These are phyloP conservation scores for Xanthostigma xanthostigma DNA, from an alignment of 2,888 invertebrate genomes.

Conservation along the genomic window DNA sequence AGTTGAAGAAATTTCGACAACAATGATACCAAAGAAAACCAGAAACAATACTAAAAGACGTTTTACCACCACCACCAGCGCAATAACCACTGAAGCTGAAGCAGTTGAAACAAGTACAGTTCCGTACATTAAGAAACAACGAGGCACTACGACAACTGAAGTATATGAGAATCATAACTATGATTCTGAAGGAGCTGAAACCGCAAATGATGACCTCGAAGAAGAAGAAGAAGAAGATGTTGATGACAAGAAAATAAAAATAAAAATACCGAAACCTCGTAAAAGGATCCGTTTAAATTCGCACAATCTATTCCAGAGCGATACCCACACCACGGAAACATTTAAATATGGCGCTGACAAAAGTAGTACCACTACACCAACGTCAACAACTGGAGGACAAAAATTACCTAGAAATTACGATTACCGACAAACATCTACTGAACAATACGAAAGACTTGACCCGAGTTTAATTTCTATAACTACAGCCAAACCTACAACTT, in stretches of 20 bases:
- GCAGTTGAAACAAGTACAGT: neutral
- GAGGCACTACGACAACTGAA: slow-evolving; percentile 10
- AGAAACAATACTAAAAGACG: neutral
- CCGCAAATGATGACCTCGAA: slow-evolving; percentile 23
- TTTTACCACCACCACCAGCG: neutral
- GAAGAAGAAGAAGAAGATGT: slow-evolving; percentile 19
- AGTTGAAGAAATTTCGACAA: slow-evolving; percentile 1
- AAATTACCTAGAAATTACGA: too few relatives aligned
- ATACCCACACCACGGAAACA: neutral
- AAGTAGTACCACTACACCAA: neutral
- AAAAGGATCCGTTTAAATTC: neutral
- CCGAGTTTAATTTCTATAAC: too few relatives aligned
- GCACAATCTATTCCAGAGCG: neutral
- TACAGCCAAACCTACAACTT: too few relatives aligned
- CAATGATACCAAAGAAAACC: neutral
- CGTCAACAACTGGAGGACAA: neutral
- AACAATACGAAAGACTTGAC: too few relatives aligned
- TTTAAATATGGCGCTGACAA: neutral
- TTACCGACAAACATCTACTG: too few relatives aligned
- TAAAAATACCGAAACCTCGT: neutral
- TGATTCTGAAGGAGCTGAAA: slow-evolving; percentile 23
- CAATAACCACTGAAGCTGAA: neutral
- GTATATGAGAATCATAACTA: slow-evolving; percentile 13
- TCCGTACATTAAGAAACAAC: slow-evolving; percentile 5
- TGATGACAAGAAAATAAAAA: slow-evolving; percentile 9